Conservation (phyloP, 2,888 invertebrate genomes). For the Habrosyne pyritoides region DNA sequence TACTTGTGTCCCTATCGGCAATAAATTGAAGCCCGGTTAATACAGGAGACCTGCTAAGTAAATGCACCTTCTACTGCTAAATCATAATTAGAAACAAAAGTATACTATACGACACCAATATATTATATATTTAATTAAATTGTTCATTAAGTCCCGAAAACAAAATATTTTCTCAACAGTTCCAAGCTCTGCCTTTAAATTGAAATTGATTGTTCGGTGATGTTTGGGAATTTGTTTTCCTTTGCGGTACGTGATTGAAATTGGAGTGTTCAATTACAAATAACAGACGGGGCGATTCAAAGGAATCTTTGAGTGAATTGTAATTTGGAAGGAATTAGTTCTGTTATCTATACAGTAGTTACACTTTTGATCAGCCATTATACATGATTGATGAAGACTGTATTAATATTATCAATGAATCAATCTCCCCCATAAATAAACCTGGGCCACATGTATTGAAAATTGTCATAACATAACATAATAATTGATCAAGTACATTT, state of each 20-base stretch:
- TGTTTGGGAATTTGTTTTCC: conserved; percentile 29
- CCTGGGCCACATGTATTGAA: too few relatives aligned
- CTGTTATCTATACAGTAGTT: background rate
- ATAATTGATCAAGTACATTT: background rate
- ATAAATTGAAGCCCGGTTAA: too few relatives aligned
- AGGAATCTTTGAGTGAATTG: background rate
- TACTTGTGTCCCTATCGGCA: too few relatives aligned
- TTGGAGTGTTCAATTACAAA: conserved; percentile 34
- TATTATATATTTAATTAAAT: too few relatives aligned
- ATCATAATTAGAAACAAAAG: too few relatives aligned
- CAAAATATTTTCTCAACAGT: background rate
- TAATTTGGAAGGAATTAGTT: background rate
- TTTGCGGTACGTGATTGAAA: conserved; percentile 36
- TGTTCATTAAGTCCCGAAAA: too few relatives aligned
- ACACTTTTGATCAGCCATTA: background rate
- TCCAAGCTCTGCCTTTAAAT: conserved; percentile 18
- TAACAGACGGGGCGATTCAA: background rate
- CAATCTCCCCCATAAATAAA: too few relatives aligned
- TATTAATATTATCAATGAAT: background rate
- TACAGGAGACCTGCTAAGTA: too few relatives aligned
- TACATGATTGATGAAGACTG: background rate
- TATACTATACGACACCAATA: too few relatives aligned
- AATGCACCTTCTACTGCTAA: too few relatives aligned
- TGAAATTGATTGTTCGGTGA: conserved; percentile 21
- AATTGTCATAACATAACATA: too few relatives aligned